Evolutionary conservation across 2,113 vertebrate genomes (phyloP).

Genomic region (cattle (Bos taurus)): ARS-UCD2.0 NC_037352.1:40918501-40919000

Average conservation of each 20-base stretch:
- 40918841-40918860: background rate
- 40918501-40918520: rapidly evolving
- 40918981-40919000: background rate
- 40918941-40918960: background rate
- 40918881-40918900: background rate
- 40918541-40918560: background rate
- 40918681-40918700: background rate
- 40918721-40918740: background rate
- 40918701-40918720: background rate
- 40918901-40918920: background rate
- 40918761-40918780: background rate
- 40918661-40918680: background rate
- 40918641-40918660: background rate
- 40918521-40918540: background rate
- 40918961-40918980: background rate
- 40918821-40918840: background rate
- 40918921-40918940: background rate
- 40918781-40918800: background rate
- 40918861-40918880: background rate
- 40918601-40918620: background rate
- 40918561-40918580: background rate
- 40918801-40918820: background rate
- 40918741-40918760: background rate
- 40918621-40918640: background rate
- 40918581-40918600: background rate